phyloP scores from a whole-genome alignment of 2,888 invertebrate genomes.

The Abrostola triplasia region DNA sequence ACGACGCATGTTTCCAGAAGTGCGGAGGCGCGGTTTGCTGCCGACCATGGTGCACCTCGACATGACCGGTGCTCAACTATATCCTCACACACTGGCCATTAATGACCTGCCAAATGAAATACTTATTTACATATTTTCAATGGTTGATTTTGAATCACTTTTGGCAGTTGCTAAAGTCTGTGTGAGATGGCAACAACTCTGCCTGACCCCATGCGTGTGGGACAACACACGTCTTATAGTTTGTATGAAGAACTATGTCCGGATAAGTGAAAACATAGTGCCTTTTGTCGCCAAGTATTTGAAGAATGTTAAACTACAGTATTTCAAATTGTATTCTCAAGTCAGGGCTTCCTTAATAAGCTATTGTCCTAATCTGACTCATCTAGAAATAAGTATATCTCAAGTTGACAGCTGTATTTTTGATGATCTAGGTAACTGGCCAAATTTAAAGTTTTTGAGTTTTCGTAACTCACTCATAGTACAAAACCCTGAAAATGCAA shows the following conservation, averaged over 20 bases:
- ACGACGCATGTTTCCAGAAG: constrained; percentile 70
- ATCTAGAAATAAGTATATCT: constrained; percentile 87
- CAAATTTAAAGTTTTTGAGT: constrained; percentile 85
- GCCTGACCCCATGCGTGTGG: constrained; percentile 85
- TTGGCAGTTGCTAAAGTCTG: constrained; percentile 84
- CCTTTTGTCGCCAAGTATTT: constrained; percentile 86
- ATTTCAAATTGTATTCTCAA: constrained; percentile 87
- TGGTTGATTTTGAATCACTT: constrained; percentile 86
- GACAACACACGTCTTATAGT: constrained; percentile 86
- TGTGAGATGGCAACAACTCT: constrained; percentile 84
- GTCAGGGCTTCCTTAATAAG: constrained; percentile 84
- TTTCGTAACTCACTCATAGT: constrained; percentile 86
- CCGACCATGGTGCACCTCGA: constrained; percentile 84
- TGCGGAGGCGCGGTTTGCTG: constrained; percentile 62
- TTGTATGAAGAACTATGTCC: constrained; percentile 87
- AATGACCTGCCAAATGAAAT: constrained; percentile 87
- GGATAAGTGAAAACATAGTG: constrained; percentile 85
- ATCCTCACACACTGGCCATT: constrained; percentile 74
- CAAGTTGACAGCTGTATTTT: constrained; percentile 87
- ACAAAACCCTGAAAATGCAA: constrained; percentile 80
- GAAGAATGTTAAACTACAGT: constrained; percentile 86
- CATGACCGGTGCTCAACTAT: constrained; percentile 76
- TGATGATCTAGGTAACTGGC: constrained; percentile 85
- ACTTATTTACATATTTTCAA: constrained; percentile 86
- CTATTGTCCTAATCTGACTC: constrained; percentile 86